phyloP scores from a whole-genome alignment of 2,113 vertebrate genomes.

The Eonycteris spelaea region DNA sequence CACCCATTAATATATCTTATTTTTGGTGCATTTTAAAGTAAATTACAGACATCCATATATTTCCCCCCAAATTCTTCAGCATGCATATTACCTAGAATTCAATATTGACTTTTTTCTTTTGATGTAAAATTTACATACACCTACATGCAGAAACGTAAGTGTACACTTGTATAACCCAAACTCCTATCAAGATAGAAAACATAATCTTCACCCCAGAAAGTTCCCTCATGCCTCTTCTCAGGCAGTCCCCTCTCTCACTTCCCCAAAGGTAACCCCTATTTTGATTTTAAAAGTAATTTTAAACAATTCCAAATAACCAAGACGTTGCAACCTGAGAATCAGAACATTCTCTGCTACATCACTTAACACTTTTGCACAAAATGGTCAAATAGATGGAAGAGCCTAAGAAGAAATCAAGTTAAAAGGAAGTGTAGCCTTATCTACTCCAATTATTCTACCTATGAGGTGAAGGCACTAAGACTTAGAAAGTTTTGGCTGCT shows the following conservation, averaged over 20 bases:
- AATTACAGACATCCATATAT: background rate
- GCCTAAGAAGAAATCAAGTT: background rate
- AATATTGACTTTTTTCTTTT: background rate
- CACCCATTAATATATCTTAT: background rate
- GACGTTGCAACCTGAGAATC: background rate
- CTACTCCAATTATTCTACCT: background rate
- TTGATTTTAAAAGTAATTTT: conserved; percentile 21
- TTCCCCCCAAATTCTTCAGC: background rate
- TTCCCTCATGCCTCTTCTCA: background rate
- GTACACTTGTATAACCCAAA: background rate
- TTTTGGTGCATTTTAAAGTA: background rate
- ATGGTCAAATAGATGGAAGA: background rate
- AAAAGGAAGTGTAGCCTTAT: background rate
- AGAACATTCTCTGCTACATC: background rate
- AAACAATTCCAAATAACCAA: background rate
- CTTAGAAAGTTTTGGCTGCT: background rate
- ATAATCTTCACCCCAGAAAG: background rate
- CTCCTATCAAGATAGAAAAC: background rate
- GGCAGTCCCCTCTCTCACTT: background rate
- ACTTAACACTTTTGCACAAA: background rate
- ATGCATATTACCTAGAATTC: background rate
- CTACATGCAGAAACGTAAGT: background rate
- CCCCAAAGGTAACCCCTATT: background rate
- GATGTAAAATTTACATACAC: background rate
- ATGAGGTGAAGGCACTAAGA: background rate